phyloP scores from a whole-genome alignment of 1,140 invertebrate species.

The Sinella curviseta region DNA sequence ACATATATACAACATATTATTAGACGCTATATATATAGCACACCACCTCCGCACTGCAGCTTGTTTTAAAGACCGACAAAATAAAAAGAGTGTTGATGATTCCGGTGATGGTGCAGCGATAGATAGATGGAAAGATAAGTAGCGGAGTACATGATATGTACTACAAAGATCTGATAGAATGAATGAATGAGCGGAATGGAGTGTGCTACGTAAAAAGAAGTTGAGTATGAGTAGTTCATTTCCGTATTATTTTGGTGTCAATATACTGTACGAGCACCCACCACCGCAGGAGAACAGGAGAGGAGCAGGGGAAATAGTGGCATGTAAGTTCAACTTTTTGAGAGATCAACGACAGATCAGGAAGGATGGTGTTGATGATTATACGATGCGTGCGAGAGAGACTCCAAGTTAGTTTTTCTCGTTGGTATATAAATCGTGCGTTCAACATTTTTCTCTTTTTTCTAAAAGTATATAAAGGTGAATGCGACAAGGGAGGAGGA shows the following conservation, averaged over 20 bases:
- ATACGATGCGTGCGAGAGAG: background rate
- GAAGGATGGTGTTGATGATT: conserved; percentile 16
- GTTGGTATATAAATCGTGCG: background rate
- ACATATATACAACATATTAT: too few species aligned
- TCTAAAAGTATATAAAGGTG: too few species aligned
- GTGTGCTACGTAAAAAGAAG: background rate
- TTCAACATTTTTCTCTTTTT: background rate
- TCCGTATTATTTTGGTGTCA: conserved; percentile 2
- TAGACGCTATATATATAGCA: too few species aligned
- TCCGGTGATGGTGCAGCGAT: background rate
- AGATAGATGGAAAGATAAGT: too few species aligned
- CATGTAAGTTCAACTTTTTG: conserved; percentile 12
- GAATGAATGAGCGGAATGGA: background rate
- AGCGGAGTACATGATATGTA: background rate
- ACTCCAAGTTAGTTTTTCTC: background rate
- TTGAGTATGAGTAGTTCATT: background rate
- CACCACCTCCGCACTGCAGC: background rate
- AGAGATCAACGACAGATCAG: conserved; percentile 24
- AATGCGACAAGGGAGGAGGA: too few species aligned
- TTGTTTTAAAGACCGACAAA: conserved; percentile 11
- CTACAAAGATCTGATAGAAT: background rate
- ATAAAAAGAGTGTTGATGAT: background rate
- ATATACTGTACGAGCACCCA: background rate
- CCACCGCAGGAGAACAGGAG: background rate
- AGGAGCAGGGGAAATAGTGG: too few species aligned